phyloP scores from a whole-genome alignment of 2,113 vertebrate species.

The Stercorarius parasiticus region DNA sequence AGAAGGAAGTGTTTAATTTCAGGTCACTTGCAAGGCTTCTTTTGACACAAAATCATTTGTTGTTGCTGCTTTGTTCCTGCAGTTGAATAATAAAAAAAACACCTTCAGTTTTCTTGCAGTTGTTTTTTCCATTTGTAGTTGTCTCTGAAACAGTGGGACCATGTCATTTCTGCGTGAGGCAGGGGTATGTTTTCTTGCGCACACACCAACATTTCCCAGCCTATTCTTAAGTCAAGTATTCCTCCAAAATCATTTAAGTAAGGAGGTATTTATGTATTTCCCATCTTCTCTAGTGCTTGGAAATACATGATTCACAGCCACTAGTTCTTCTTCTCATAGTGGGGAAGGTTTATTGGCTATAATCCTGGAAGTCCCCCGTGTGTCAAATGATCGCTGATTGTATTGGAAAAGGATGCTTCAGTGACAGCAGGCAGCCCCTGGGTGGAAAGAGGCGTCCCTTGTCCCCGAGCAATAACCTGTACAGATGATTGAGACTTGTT shows the following conservation, averaged over 20 bases:
- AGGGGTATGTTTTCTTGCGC: not conserved
- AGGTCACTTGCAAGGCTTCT: not conserved
- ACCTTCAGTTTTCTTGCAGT: not conserved
- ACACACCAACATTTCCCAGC: not conserved
- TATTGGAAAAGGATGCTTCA: constrained; percentile 13
- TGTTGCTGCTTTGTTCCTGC: not conserved
- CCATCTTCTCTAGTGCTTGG: not conserved
- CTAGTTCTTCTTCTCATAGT: not conserved
- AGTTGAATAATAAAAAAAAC: not conserved
- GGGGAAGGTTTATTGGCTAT: constrained; percentile 15
- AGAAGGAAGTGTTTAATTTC: not conserved
- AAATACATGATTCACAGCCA: not conserved
- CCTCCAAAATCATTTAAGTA: not conserved
- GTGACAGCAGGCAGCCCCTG: constrained; percentile 1
- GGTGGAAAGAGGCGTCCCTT: not conserved
- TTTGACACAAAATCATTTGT: not conserved
- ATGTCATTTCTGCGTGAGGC: accelerated
- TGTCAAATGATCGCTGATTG: constrained; percentile 8
- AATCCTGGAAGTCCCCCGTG: not conserved
- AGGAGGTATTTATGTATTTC: not conserved
- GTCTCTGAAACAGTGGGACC: not conserved
- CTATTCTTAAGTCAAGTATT: not conserved
- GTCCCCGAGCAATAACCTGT: constrained; percentile 45
- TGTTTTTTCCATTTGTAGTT: not conserved
- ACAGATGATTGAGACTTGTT: constrained; percentile 41